Conservation (phyloP, 1,140 invertebrate species). For the Zaprionus ornatus region DNA sequence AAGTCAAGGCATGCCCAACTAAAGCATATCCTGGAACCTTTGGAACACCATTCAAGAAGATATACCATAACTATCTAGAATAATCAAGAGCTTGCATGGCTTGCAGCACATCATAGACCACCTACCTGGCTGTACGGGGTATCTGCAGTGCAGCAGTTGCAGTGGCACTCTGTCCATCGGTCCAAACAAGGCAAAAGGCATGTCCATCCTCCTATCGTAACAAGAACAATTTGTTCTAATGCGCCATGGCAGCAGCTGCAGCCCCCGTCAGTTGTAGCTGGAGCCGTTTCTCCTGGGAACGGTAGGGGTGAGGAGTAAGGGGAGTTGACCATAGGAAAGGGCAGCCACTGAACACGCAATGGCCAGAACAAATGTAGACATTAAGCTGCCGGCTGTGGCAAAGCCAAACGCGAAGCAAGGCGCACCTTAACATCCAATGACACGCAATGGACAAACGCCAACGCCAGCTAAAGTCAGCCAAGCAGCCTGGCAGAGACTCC, state of each 20-base stretch:
- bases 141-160: slow-evolving; percentile 30
- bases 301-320: background rate
- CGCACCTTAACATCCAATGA: slow-evolving; percentile 60
- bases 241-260: slow-evolving; percentile 64
- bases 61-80: background rate
- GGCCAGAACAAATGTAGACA: slow-evolving; percentile 80
- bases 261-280: slow-evolving; percentile 29
- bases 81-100: background rate
- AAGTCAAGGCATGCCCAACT: slow-evolving; percentile 3
- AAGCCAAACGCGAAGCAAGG: slow-evolving; percentile 25
- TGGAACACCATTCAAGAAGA: too few species aligned
- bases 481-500: background rate
- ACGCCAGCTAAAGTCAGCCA: slow-evolving; percentile 12
- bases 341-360: slow-evolving; percentile 78
- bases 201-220: slow-evolving; percentile 78
- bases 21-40: slow-evolving; percentile 1
- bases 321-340: slow-evolving; percentile 50
- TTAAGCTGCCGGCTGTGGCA: slow-evolving; percentile 61
- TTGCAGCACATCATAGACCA: background rate
- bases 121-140: slow-evolving; percentile 20
- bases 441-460: slow-evolving; percentile 63
- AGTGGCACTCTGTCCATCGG: slow-evolving; percentile 74
- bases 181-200: slow-evolving; percentile 79
- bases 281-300: slow-evolving; percentile 18
- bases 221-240: slow-evolving; percentile 82